Conservation (phyloP, 2,888 invertebrate species). For the Noctuana brunneofusca region DNA sequence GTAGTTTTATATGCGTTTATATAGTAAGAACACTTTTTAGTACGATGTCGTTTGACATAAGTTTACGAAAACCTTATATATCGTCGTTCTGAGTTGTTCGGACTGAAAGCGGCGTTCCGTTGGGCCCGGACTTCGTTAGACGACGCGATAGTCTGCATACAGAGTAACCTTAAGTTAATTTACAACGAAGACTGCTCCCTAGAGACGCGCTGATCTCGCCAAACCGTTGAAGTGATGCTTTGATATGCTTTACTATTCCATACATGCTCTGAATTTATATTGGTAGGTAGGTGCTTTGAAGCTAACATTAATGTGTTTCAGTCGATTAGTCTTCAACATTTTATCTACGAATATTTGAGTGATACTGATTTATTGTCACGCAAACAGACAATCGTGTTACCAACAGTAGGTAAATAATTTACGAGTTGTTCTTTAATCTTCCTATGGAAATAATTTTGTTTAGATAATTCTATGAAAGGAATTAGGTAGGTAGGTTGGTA, state of each 20-base stretch:
- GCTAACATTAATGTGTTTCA: not conserved
- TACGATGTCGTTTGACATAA: constrained; percentile 31
- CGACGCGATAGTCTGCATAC: constrained; percentile 73
- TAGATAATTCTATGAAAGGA: too few relatives aligned
- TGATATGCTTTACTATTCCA: constrained; percentile 58
- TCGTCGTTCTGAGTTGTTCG: constrained; percentile 52
- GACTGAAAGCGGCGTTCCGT: constrained; percentile 46
- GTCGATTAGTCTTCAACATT: not conserved
- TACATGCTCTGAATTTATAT: constrained; percentile 60
- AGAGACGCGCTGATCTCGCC: constrained; percentile 61
- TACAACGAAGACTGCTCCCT: constrained; percentile 63
- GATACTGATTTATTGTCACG: constrained; percentile 18
- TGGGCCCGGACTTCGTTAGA: constrained; percentile 72
- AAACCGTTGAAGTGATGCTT: constrained; percentile 50
- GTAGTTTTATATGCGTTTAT: not conserved
- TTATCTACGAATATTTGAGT: constrained; percentile 6
- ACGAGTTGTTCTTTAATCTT: constrained; percentile 1
- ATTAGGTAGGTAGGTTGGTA: too few relatives aligned
- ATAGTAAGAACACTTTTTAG: not conserved
- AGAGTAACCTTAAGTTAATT: constrained; percentile 77
- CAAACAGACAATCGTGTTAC: not conserved
- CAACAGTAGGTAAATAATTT: constrained; percentile 1
- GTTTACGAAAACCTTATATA: constrained; percentile 41
- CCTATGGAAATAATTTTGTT: not conserved
- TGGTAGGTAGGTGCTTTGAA: not conserved